Percentiles rank a stretch among this genome's conserved stretches.
Conservation (phyloP, 92 coral and sea anemone species). For the Actinostola sp. region DNA sequence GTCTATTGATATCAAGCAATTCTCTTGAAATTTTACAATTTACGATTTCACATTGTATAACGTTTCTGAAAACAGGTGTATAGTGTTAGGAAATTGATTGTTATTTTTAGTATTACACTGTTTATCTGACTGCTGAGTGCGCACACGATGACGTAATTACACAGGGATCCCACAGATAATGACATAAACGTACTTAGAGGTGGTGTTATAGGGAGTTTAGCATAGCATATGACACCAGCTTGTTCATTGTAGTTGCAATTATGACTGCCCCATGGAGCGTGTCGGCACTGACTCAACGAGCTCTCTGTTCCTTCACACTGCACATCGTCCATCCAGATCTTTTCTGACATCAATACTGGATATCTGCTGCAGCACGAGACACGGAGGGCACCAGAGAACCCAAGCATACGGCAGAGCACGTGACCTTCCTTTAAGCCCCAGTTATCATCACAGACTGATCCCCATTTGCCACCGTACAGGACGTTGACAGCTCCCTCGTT, state of each 20-base stretch:
- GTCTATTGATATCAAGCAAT: too few species aligned
- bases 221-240: slow-evolving; percentile 38
- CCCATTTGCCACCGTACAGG: slow-evolving; percentile 23
- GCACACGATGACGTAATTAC: too few species aligned
- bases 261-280: slow-evolving; percentile 29
- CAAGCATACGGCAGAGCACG: slow-evolving; percentile 37
- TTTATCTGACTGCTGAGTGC: too few species aligned
- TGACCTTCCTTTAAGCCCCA: slow-evolving; percentile 33
- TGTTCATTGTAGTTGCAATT: slow-evolving; percentile 32
- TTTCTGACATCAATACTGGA: background rate
- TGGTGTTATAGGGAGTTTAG: background rate
- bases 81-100: too few species aligned
- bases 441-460: slow-evolving; percentile 37
- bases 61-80: too few species aligned
- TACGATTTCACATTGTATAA: too few species aligned
- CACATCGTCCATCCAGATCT: slow-evolving; percentile 38
- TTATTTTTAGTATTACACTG: too few species aligned
- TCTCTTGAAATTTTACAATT: too few species aligned
- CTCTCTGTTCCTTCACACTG: slow-evolving; percentile 43
- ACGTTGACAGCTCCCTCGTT: slow-evolving; percentile 28
- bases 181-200: slow-evolving; percentile 10
- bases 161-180: too few species aligned
- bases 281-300: slow-evolving; percentile 26
- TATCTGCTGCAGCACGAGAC: slow-evolving; percentile 8
- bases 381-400: background rate